Conservation (phyloP, 1,140 invertebrate species). For the Pseudomyrmex concolor region DNA sequence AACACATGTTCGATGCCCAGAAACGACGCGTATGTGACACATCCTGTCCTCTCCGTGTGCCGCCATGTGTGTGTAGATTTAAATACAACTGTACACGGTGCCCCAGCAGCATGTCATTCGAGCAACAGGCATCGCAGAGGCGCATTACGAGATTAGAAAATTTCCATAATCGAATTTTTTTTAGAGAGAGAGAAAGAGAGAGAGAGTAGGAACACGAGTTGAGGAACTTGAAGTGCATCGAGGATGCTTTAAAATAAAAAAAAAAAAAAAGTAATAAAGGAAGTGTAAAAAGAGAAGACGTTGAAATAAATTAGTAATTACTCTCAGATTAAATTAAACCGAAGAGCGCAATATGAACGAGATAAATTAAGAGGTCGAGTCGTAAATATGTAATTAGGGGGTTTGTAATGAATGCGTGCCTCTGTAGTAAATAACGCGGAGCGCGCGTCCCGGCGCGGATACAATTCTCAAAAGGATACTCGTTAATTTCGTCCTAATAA, state of each 20-base stretch:
- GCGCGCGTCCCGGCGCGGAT: background rate
- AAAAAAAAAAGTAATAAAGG: background rate
- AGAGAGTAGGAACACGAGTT: too few species aligned
- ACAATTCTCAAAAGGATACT: background rate
- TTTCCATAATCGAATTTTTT: too few species aligned
- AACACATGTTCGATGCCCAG: background rate
- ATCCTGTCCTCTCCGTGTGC: too few species aligned
- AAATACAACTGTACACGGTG: too few species aligned
- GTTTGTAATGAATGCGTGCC: background rate
- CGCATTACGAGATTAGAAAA: too few species aligned
- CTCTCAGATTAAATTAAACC: background rate
- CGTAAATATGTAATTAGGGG: background rate
- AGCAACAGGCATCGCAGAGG: too few species aligned
- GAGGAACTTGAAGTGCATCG: too few species aligned
- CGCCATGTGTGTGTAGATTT: too few species aligned
- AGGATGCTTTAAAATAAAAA: too few species aligned
- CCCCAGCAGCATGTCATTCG: too few species aligned
- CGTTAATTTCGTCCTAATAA: conserved; percentile 23
- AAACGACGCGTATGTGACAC: too few species aligned
- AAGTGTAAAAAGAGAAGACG: background rate
- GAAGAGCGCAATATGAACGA: background rate
- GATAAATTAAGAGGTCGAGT: background rate
- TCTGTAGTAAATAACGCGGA: background rate
- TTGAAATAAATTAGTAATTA: background rate
- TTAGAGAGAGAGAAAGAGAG: too few species aligned